Evolutionary conservation across 2,888 invertebrate species (phyloP), one percentile per base, ranked within the genome.

Genomic region (Lithophane ornitopus): DNA sequence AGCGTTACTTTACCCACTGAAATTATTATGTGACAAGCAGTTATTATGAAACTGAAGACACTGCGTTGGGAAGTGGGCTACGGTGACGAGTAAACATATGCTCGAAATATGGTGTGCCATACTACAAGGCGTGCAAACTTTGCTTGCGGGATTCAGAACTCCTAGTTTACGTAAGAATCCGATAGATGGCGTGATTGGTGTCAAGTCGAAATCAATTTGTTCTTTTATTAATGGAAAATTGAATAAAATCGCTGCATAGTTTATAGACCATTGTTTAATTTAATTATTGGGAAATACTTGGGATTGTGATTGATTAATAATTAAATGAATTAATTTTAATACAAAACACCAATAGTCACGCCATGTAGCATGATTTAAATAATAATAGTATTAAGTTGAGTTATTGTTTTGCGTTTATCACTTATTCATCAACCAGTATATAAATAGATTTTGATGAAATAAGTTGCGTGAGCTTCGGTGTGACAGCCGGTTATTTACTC

Each of bases 21-120:
- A 49, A 74, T 82, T 14, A 61, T 22, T 84, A 83, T 87, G 90
- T 92, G 92, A 89, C 82, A 85, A 79, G 74, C 88, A 87, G 90
- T 86, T 87, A 92, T 89, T 41, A 12, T 39, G 46, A 6, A 88
- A 88, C 88, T 88, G 89, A 84, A 84, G 87, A 70, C 94, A 93
- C 93, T 91, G 93, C 94, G 94, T 94, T 94, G 94, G 91, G 87
- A 82, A 89, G 90, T 93, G 93, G 93, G 93, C 65, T 74, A 77
- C 62, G n/a, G 9, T 46, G n/a, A 52, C 44, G 1, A 34, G 41
- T 65, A 12, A 39, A 1, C 0, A 1, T 0, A 0, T 0, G 1
- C 0, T 26, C 56, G 63, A 86, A 86, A 75, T 84, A 76, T 54
- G 41, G 72, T 49, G 19, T 62, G 0, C 52, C 39, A 63, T 79